Conservation (phyloP, 2,888 invertebrate genomes). For the Himalopsyche tibetana region DNA sequence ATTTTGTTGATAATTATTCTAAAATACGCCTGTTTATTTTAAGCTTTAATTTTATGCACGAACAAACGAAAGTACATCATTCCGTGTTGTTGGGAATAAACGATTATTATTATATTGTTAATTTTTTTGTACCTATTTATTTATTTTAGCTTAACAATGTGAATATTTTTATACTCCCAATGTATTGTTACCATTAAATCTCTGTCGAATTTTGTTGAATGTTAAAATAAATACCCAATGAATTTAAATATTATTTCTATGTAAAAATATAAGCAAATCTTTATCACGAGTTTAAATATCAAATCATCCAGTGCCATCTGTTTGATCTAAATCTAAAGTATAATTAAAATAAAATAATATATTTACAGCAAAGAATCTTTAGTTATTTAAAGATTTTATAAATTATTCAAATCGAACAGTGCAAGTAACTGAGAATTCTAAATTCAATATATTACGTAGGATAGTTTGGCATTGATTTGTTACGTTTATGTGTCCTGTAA, state of each 20-base stretch:
- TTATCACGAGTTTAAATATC: no score
- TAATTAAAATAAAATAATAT: no score
- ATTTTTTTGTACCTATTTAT: slow-evolving; percentile 43
- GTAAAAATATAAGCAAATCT: not conserved
- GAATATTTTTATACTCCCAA: slow-evolving; percentile 45
- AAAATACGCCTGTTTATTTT: slow-evolving; percentile 37
- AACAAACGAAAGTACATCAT: slow-evolving; percentile 48
- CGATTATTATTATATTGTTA: slow-evolving; percentile 45
- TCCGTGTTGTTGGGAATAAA: slow-evolving; percentile 47
- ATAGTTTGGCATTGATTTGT: no score
- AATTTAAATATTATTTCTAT: not conserved
- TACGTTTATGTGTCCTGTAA: no score
- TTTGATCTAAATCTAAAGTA: no score
- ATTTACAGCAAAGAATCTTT: no score
- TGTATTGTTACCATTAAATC: slow-evolving; percentile 51
- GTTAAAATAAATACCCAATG: not conserved
- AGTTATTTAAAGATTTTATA: no score
- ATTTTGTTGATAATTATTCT: slow-evolving; percentile 39
- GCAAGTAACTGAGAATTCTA: no score
- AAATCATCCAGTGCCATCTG: no score
- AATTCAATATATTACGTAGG: no score
- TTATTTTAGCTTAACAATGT: slow-evolving; percentile 47
- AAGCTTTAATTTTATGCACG: slow-evolving; percentile 32
- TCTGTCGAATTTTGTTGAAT: not conserved
- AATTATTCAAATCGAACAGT: no score